Percentiles rank a stretch among this genome's conserved stretches.
Conservation (phyloP, 2,113 vertebrate genomes). For the Bucco capensis region DNA sequence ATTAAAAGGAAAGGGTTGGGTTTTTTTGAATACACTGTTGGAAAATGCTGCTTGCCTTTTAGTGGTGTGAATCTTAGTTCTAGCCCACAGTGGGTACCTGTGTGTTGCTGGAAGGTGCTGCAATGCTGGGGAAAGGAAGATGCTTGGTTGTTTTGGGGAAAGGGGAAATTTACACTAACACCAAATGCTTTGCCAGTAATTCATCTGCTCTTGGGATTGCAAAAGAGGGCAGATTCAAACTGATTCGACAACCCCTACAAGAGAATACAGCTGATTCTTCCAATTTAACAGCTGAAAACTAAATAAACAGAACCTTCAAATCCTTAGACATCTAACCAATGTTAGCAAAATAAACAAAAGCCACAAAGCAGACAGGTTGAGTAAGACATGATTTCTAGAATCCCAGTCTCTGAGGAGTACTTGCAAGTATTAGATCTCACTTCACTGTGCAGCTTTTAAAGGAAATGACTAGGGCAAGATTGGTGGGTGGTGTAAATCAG, state of each 20-base stretch:
- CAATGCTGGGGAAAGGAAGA: not conserved
- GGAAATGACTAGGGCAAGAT: not conserved
- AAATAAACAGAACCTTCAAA: slow-evolving; percentile 12
- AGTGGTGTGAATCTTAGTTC: not conserved
- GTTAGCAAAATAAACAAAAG: slow-evolving; percentile 37
- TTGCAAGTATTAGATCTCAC: slow-evolving; percentile 35
- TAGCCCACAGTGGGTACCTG: not conserved
- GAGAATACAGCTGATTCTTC: not conserved
- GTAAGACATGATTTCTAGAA: slow-evolving; percentile 28
- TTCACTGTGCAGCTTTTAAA: slow-evolving; percentile 14
- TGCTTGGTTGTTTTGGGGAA: not conserved
- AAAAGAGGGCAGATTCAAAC: not conserved
- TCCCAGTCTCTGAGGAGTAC: not conserved
- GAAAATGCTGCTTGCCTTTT: slow-evolving; percentile 13
- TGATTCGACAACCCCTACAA: not conserved
- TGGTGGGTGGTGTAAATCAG: not conserved
- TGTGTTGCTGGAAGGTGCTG: not conserved
- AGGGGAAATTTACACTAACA: not conserved
- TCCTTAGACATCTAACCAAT: not conserved
- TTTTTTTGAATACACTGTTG: not conserved
- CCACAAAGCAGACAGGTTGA: slow-evolving; percentile 18
- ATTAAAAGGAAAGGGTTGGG: not conserved
- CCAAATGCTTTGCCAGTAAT: not conserved
- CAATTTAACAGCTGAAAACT: not conserved
- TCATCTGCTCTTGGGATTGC: not conserved